Evolutionary conservation across 2,888 invertebrate species (phyloP).

Genomic region (Tipula helvola): DNA sequence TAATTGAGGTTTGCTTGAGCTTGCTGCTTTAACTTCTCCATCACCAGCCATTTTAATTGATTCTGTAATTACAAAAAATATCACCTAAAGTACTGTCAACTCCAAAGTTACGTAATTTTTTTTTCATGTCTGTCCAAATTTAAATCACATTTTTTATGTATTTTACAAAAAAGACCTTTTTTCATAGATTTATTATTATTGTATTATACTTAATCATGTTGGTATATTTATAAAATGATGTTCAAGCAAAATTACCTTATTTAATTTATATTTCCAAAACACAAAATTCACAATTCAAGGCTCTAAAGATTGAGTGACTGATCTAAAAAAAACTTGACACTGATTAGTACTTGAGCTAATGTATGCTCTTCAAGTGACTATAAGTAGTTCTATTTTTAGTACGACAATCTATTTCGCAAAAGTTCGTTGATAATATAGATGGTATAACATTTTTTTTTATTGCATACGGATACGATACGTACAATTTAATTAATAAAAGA

Average conservation of each 20-base stretch:
- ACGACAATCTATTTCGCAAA: not conserved
- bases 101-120: constrained; percentile 5
- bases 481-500: too few relatives aligned
- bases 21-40: not conserved
- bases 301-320: not conserved
- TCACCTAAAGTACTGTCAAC: not conserved
- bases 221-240: not conserved
- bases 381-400: not conserved
- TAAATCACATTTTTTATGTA: not conserved
- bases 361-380: not conserved
- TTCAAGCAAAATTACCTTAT: not conserved
- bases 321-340: not conserved
- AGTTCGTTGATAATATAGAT: not conserved
- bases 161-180: not conserved
- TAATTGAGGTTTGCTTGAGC: constrained; percentile 47
- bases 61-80: not conserved
- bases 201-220: not conserved
- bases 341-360: not conserved
- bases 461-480: too few relatives aligned
- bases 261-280: not conserved
- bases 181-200: not conserved
- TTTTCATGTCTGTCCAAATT: not conserved
- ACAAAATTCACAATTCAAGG: not conserved
- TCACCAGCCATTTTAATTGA: constrained; percentile 7
- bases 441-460: not conserved